phyloP scores from a whole-genome alignment of 2,888 invertebrate genomes.

The Cephus nigrinus region DNA sequence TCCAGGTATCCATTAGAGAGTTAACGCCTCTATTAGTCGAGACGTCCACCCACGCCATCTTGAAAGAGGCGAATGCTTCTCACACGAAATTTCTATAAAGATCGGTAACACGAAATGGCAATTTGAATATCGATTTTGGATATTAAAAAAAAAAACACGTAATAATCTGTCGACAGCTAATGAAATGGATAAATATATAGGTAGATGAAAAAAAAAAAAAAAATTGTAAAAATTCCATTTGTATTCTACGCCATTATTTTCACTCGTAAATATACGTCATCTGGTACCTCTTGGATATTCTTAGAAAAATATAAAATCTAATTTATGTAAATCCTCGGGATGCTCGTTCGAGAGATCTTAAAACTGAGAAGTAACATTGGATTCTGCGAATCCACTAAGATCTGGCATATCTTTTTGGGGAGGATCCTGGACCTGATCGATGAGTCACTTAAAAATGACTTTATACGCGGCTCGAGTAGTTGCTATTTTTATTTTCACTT shows the following conservation, averaged over 20 bases:
- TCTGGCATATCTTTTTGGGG: neutral
- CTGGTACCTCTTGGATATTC: neutral
- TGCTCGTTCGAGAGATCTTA: neutral
- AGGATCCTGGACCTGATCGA: neutral
- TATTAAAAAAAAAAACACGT: neutral
- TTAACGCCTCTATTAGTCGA: slow-evolving; percentile 42
- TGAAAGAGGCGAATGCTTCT: neutral
- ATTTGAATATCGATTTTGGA: neutral
- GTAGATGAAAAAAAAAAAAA: neutral
- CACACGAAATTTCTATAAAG: neutral
- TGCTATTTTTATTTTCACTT: neutral
- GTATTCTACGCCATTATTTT: neutral
- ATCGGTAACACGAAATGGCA: neutral
- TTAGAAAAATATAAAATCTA: slow-evolving; percentile 49
- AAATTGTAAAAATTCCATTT: neutral
- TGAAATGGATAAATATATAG: neutral
- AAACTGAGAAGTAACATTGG: neutral
- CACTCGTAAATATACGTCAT: neutral
- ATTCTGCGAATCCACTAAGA: neutral
- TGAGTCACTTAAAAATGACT: neutral
- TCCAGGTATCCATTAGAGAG: slow-evolving; percentile 32
- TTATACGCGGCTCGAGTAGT: neutral
- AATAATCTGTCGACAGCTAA: neutral
- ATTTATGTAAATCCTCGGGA: slow-evolving; percentile 63
- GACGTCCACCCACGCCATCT: slow-evolving; percentile 31